Conservation (phyloP, 1,140 invertebrate species). For the Bombus soroeensis region DNA sequence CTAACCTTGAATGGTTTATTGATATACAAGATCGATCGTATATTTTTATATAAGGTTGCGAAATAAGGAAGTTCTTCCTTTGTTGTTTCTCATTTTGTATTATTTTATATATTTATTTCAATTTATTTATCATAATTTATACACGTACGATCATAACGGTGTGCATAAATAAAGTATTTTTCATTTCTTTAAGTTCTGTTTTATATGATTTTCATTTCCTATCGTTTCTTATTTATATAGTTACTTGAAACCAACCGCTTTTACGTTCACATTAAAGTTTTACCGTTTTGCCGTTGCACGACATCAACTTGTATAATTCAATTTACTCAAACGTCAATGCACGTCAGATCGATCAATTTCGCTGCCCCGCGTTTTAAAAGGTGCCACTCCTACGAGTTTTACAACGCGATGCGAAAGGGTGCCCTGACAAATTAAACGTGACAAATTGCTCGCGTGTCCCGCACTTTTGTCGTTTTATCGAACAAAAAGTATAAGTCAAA, state of each 20-base stretch:
- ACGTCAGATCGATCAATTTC: conserved; percentile 52
- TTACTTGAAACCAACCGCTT: not conserved
- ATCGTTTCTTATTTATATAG: conserved; percentile 36
- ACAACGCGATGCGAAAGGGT: conserved; percentile 33
- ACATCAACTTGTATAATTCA: conserved; percentile 62
- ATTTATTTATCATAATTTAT: conserved; percentile 34
- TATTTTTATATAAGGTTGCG: conserved; percentile 64
- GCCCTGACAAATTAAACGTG: conserved; percentile 51
- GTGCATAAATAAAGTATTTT: conserved; percentile 37
- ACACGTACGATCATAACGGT: conserved; percentile 16
- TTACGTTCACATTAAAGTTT: conserved; percentile 46
- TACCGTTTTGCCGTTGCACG: conserved; percentile 38
- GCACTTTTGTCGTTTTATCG: conserved; percentile 10
- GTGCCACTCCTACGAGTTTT: conserved; percentile 49
- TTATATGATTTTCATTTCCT: conserved; percentile 34
- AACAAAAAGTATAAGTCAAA: conserved; percentile 26
- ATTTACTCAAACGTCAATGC: conserved; percentile 29
- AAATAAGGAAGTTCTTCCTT: conserved; percentile 39
- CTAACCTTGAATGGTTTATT: conserved; percentile 49
- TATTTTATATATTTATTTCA: conserved; percentile 14
- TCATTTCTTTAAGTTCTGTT: conserved; percentile 44
- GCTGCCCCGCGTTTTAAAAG: conserved; percentile 54
- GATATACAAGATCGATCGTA: conserved; percentile 54
- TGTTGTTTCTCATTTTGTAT: conserved; percentile 32
- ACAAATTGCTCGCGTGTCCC: conserved; percentile 53